Evolutionary conservation across 2,797 vertebrate species (phyloP).

Genomic region (Leptodactylus fallax): DNA sequence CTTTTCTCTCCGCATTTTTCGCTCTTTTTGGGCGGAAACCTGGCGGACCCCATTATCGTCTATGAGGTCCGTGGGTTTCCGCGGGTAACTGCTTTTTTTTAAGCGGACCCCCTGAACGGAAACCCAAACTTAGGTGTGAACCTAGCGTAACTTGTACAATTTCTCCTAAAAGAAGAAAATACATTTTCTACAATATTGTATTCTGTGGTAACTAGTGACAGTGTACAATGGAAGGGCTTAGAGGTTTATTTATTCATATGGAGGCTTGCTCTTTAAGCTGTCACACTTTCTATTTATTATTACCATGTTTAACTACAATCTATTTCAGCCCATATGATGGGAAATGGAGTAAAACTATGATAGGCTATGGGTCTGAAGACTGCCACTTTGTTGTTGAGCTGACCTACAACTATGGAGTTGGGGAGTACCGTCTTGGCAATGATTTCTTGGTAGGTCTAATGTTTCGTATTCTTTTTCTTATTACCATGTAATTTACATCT

Average conservation of each 20-base stretch:
- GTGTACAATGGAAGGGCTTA: not conserved
- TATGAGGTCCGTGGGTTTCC: no score
- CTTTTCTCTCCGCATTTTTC: no score
- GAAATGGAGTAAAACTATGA: constrained; percentile 99
- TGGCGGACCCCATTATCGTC: no score
- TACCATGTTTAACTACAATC: not conserved
- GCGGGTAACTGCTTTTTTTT: no score
- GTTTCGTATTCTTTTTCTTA: not conserved
- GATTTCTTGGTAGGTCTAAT: constrained; percentile 88
- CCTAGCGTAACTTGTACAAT: no score
- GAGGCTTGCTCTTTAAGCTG: not conserved
- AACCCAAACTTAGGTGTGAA: no score
- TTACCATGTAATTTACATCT: not conserved
- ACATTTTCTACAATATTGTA: no score
- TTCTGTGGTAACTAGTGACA: no score
- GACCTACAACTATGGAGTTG: constrained; percentile 96
- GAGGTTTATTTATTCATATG: not conserved
- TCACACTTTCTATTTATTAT: not conserved
- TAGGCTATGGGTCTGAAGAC: constrained; percentile 93
- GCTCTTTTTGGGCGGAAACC: no score
- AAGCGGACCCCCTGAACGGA: no score
- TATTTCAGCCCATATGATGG: constrained; percentile 90
- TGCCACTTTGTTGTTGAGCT: constrained; percentile 93
- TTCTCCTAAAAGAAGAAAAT: no score
- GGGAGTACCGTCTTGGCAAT: constrained; percentile 89